phyloP scores from a whole-genome alignment of 2,888 invertebrate genomes.

The Elegia similella region DNA sequence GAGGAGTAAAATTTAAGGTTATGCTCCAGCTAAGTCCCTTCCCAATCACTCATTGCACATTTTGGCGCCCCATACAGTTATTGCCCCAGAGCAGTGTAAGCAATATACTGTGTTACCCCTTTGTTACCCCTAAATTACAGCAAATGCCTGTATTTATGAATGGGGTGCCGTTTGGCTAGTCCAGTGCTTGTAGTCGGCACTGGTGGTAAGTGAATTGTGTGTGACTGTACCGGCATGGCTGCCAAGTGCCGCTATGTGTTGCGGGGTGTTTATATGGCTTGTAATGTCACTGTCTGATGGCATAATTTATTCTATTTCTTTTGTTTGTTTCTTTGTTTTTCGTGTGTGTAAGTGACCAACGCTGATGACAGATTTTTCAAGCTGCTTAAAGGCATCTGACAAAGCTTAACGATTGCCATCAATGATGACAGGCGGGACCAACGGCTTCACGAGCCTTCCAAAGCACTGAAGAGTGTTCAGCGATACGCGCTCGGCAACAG shows the following conservation, averaged over 20 bases:
- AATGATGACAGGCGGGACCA: too few species aligned
- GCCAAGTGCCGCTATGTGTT: conserved; percentile 12
- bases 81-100: conserved; percentile 23
- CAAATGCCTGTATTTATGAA: conserved; percentile 31
- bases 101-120: conserved; percentile 58
- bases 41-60: too few species aligned
- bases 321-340: neutral
- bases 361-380: too few species aligned
- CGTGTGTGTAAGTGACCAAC: too few species aligned
- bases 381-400: too few species aligned
- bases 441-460: too few species aligned
- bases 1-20: too few species aligned
- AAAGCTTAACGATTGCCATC: too few species aligned
- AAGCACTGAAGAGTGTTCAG: too few species aligned
- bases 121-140: conserved; percentile 53
- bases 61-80: too few species aligned
- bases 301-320: conserved; percentile 12
- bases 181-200: conserved; percentile 19
- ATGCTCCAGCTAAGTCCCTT: too few species aligned
- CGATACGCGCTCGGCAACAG: too few species aligned
- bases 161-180: conserved; percentile 25
- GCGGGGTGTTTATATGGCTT: conserved; percentile 14
- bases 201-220: conserved; percentile 18
- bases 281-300: conserved; percentile 11
- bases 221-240: conserved; percentile 8